Evolutionary conservation across 2,797 vertebrate genomes (phyloP).

Genomic region (Malurus leucopterus): DNA sequence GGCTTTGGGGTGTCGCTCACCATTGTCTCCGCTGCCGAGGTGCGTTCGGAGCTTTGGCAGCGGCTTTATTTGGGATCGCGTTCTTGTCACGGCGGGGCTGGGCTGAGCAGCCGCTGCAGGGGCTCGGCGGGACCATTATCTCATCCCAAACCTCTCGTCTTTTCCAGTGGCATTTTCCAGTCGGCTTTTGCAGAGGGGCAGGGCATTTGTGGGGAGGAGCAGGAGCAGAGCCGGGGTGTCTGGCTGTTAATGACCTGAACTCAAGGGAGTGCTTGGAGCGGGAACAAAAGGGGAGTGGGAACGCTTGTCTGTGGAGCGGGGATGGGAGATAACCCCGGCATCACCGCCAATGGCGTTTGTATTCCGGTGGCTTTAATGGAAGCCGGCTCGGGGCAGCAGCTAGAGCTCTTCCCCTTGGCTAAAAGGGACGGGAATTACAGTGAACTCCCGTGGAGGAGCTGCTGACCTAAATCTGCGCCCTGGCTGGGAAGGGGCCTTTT

Average conservation of each 20-base stretch:
- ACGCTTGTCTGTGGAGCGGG: not conserved
- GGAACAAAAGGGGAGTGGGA: not conserved
- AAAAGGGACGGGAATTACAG: not conserved
- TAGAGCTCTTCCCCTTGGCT: not conserved
- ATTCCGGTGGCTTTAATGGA: not conserved
- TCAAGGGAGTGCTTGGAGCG: not conserved
- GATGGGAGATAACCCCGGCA: not conserved
- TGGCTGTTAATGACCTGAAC: not conserved
- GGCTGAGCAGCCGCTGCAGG: not conserved
- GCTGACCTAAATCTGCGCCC: not conserved
- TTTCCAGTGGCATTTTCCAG: not conserved
- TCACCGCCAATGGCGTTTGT: not conserved
- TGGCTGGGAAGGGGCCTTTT: not conserved
- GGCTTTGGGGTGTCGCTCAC: not conserved
- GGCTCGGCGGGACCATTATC: not conserved
- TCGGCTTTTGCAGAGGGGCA: rapidly evolving
- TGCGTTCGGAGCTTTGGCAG: not conserved
- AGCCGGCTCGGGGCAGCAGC: not conserved
- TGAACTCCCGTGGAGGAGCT: not conserved
- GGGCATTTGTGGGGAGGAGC: rapidly evolving
- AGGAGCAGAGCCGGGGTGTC: not conserved
- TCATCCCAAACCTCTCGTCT: not conserved
- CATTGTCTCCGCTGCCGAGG: not conserved
- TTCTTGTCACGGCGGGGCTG: not conserved
- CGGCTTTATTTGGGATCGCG: not conserved